Evolutionary conservation across 1,140 invertebrate genomes (phyloP), one percentile per base, ranked within the genome.

Genomic region (Archegozetes longisetosus): DNA sequence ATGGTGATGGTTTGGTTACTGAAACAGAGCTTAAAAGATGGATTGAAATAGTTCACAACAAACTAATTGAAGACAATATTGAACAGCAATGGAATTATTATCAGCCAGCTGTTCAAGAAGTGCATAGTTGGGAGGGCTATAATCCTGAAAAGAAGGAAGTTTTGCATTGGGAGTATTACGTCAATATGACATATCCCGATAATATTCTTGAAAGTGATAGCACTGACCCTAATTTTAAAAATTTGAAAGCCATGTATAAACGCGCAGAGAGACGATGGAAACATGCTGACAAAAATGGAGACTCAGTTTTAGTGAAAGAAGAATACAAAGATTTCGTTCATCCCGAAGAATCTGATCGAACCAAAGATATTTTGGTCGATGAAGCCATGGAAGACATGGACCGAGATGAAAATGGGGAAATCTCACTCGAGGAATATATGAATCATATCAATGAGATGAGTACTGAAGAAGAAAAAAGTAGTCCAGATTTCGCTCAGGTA

Each of bases 331-430:
- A 83, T 23, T 98, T 98, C 70, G 75, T 98, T 32, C 95, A 98
- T 75, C 95, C 95, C 0, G 95, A 98, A 72, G 92, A 98, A 66
- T 82, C 82, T 62, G 80, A 83, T 62, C 32, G 55, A 26, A 96
- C 97, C 88, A 82, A 82, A 64, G 84, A 93, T 66, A 80, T 98
- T 60, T 86, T 98, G 20, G 85, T 98, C 0, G 66, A 62, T 1
- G 95, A 99, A 78, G 97, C 95, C 0, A 81, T 97, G 70, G 91
- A 96, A 73, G 94, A 98, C 70, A 92, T 98, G 70, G 95, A 99
- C 70, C 93, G 89, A 68, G 85, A 99, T 74, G 84, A 84, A 69
- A 90, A 96, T 78, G 84, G 87, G 57, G 76, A 75, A 66, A 60
- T 84, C 60, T 77, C 77, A 61, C 57, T 80, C n/a, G 75, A 79